Percentiles rank a stretch among this genome's conserved stretches.
These are phyloP conservation scores for Wasmannia auropunctata DNA, from an alignment of 1,140 invertebrate species.

Conservation along the genomic window DNA sequence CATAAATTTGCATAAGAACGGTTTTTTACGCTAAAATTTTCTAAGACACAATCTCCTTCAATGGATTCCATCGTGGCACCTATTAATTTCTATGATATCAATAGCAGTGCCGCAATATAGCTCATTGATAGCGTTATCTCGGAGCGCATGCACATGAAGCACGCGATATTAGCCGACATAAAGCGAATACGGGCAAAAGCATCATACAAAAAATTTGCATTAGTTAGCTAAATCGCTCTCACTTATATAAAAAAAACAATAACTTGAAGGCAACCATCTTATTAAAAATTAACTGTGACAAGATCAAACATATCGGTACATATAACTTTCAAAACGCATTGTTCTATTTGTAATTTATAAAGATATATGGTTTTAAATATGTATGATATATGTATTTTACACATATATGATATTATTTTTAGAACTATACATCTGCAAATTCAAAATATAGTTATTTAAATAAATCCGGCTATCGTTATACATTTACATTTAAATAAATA, in stretches of 20 bases:
- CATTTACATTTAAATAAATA: no score
- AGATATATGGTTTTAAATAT: neutral
- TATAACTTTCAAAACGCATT: neutral
- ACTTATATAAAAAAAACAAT: conserved; percentile 23
- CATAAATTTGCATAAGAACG: conserved; percentile 35
- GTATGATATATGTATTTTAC: no score
- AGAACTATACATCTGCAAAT: neutral
- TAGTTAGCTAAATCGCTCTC: conserved; percentile 13
- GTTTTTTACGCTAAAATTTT: conserved; percentile 28
- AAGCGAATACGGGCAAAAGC: conserved; percentile 6
- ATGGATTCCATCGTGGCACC: conserved; percentile 18
- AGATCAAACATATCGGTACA: neutral
- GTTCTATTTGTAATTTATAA: neutral
- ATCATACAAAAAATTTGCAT: conserved; percentile 42
- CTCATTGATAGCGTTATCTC: conserved; percentile 45
- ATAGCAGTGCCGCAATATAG: conserved; percentile 35
- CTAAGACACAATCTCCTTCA: conserved; percentile 22
- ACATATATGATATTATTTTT: neutral
- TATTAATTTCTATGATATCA: conserved; percentile 56
- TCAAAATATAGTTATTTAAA: neutral
- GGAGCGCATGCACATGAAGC: conserved; percentile 33
- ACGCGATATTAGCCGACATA: conserved; percentile 43
- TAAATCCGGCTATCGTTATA: neutral
- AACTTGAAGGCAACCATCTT: neutral
- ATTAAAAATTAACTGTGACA: neutral